Evolutionary conservation across 2,888 invertebrate genomes (phyloP), one percentile per base, ranked within the genome.

Genomic region (Drosophila suboccidentalis): DNA sequence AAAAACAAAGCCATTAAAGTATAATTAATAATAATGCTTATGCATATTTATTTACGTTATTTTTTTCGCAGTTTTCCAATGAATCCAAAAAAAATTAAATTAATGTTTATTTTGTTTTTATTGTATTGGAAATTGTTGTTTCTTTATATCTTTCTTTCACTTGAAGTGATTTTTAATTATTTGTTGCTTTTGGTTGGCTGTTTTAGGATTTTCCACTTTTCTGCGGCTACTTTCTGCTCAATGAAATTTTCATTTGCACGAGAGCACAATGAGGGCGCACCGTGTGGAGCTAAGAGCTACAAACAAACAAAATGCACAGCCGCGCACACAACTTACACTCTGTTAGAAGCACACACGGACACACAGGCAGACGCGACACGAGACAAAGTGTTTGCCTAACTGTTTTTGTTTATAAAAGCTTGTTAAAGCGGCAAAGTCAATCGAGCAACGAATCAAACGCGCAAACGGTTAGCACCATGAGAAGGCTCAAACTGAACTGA

Each of bases 191-290:
- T 54, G 63, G 44, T 71, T 71, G 54, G 62, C 70, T 77, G 74
- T 71, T 87, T 89, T 81, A 71, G 72, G 85, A 78, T 89, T 89
- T 84, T 80, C 86, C 88, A 87, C 90, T 87, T 87, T 83, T 87
- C 82, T 82, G 79, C 74, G 78, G 75, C 75, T 75, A 82, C 80
- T 86, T 89, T 89, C 87, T 71, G 89, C 89, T 86, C 89, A 89
- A 86, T 86, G 86, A 89, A 82, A 86, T 85, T 86, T 86, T 86
- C 86, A 86, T 86, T 82, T 86, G 89, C 86, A 89, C 86, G 82
- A 86, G 86, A 89, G 86, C 86, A 86, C 86, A 86, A 86, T 89
- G 86, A 89, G 86, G 86, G 89, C 85, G 89, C 75, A 87, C 76
- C 68, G 75, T 70, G 71, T 78, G 78, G 55, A 72, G 55, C 58